Percentiles rank a stretch among this genome's conserved stretches.
Evolutionary conservation across 1,140 invertebrate species (phyloP).

Genomic region (Cylas formicarius): DNA sequence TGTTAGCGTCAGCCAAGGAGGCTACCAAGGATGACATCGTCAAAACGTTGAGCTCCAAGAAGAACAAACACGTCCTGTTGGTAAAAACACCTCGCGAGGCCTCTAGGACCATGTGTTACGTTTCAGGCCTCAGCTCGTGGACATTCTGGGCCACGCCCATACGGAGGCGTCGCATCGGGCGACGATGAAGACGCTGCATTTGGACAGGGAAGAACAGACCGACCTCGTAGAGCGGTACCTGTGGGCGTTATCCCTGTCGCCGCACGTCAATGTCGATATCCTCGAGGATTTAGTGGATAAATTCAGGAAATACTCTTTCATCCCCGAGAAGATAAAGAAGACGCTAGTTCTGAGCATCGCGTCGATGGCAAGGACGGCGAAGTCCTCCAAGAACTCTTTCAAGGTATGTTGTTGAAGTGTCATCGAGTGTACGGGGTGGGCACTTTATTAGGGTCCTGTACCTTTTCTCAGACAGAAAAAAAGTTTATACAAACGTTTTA

Average conservation of each 20-base stretch:
- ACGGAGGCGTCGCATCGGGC: conserved; percentile 59
- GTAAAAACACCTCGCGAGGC: conserved; percentile 31
- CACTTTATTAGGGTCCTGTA: too few relatives aligned
- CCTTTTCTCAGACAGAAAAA: too few relatives aligned
- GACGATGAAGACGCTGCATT: conserved; percentile 56
- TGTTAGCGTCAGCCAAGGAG: conserved; percentile 52
- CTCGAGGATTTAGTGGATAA: conserved; percentile 51
- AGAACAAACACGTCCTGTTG: conserved; percentile 49
- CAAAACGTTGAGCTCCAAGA: conserved; percentile 51
- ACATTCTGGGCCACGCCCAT: conserved; percentile 62
- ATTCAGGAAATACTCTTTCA: conserved; percentile 44
- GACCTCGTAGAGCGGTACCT: conserved; percentile 65
- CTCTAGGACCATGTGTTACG: conserved; percentile 9
- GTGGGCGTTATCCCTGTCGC: conserved; percentile 59
- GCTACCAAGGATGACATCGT: conserved; percentile 52
- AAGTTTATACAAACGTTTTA: too few relatives aligned
- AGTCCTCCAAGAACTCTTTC: conserved; percentile 1
- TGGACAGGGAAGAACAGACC: conserved; percentile 48
- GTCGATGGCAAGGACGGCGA: conserved; percentile 50
- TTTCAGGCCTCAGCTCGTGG: conserved; percentile 56
- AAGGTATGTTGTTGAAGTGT: neutral
- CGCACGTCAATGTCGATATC: conserved; percentile 52
- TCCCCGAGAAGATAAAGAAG: conserved; percentile 53
- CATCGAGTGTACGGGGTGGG: too few relatives aligned
- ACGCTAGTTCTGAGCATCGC: conserved; percentile 57